A percentile compares a stretch with the other conserved stretches of the same genome.
Conservation (phyloP, 2,888 invertebrate genomes). For the Melieria crassipennis region DNA sequence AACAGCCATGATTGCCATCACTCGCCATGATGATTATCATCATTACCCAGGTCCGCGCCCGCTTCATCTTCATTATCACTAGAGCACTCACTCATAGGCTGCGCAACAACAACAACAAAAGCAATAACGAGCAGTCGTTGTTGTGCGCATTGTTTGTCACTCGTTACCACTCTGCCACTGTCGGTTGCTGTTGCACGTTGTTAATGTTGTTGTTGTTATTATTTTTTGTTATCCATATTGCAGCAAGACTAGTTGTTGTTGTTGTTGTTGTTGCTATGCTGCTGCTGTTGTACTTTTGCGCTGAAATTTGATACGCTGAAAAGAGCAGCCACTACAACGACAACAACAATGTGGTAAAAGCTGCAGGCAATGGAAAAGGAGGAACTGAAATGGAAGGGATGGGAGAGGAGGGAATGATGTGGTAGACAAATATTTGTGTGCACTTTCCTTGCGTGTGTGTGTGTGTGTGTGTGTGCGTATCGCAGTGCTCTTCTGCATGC, state of each 20-base stretch:
- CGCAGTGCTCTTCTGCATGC: too few species aligned
- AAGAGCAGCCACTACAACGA: conserved; percentile 28
- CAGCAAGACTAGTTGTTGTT: too few species aligned
- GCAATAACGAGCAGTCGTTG: conserved; percentile 15
- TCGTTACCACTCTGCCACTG: conserved; percentile 8
- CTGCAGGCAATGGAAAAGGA: conserved; percentile 14
- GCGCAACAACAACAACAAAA: conserved; percentile 9
- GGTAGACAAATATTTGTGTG: too few species aligned
- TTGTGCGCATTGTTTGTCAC: neutral
- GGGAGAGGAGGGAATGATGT: neutral
- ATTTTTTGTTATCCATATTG: too few species aligned
- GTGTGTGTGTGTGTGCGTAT: conserved; percentile 4
- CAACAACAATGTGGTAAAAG: conserved; percentile 1
- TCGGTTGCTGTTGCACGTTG: conserved; percentile 26
- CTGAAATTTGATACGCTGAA: conserved; percentile 43
- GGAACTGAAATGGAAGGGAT: conserved; percentile 14
- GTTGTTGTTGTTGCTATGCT: too few species aligned
- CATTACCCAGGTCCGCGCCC: conserved; percentile 9
- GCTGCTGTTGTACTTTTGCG: conserved; percentile 2
- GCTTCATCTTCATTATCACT: neutral
- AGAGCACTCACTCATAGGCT: neutral
- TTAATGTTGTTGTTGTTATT: conserved; percentile 27
- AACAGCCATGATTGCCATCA: too few species aligned
- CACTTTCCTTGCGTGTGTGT: neutral
- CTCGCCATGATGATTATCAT: conserved; percentile 7